A percentile compares a stretch with the other conserved stretches of the same genome.
Evolutionary conservation across 30 jellyfish, hydroid and myxozoan species (phyloP).

Genomic region (Pelagia noctiluca): DNA sequence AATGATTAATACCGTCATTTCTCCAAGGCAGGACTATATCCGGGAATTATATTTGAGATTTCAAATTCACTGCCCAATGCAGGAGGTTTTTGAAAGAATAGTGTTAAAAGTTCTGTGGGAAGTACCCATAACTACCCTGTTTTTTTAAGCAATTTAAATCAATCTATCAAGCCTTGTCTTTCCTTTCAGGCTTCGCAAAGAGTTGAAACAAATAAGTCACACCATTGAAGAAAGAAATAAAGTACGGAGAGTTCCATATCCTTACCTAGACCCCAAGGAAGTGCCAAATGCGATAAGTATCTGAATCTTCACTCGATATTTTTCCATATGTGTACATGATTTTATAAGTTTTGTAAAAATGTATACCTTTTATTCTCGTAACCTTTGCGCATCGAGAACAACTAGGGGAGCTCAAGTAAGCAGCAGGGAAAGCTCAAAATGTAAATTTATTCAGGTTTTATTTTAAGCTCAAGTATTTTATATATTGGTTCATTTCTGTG

Average conservation of each 20-base stretch:
- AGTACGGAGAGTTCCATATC: constrained; percentile 76
- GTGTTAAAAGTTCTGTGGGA: too few species aligned
- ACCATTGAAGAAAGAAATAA: constrained; percentile 75
- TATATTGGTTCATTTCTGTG: too few species aligned
- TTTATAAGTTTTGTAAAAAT: background rate
- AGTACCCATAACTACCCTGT: too few species aligned
- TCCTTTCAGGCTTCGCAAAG: constrained; percentile 78
- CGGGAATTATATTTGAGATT: too few species aligned
- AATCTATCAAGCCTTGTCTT: background rate
- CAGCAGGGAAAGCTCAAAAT: too few species aligned
- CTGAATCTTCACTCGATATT: background rate
- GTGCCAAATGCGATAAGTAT: constrained; percentile 97
- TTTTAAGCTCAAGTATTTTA: too few species aligned
- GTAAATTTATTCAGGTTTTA: too few species aligned
- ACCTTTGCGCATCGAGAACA: too few species aligned
- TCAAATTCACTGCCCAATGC: too few species aligned
- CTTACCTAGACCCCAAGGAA: constrained; percentile 93
- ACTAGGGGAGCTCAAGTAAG: too few species aligned
- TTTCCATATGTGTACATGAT: background rate
- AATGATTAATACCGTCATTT: background rate
- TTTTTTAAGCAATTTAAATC: background rate
- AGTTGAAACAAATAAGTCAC: constrained; percentile 69
- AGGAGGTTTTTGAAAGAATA: too few species aligned
- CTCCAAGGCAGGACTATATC: background rate
- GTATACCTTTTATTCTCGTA: too few species aligned